Conservation (phyloP, 1,140 invertebrate species). For the Gryllus bimaculatus region DNA sequence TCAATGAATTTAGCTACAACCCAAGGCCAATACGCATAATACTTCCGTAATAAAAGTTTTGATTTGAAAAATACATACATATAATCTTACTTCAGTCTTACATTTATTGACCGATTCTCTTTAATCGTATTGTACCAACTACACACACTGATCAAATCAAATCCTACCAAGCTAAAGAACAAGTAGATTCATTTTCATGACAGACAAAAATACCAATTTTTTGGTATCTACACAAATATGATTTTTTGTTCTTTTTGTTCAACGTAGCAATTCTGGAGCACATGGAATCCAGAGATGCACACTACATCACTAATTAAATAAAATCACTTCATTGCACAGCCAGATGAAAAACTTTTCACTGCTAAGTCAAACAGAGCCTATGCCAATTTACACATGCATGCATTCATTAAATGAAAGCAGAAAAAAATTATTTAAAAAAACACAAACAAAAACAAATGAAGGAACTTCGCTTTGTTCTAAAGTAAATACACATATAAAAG, state of each 20-base stretch:
- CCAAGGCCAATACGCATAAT: background rate
- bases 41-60: background rate
- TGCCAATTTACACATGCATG: background rate
- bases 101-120: background rate
- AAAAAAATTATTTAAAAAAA: background rate
- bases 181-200: background rate
- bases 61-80: background rate
- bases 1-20: background rate
- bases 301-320: background rate
- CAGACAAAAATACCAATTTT: background rate
- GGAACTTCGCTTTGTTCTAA: background rate
- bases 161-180: background rate
- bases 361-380: background rate
- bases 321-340: conserved; percentile 1
- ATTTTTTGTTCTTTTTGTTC: background rate
- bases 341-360: background rate
- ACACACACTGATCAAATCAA: background rate
- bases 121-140: background rate
- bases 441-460: background rate
- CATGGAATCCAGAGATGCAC: background rate
- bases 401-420: background rate
- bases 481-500: background rate
- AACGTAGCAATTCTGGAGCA: background rate
- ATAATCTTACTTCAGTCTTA: background rate
- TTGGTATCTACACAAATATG: background rate